These are phyloP conservation scores for Drosophila prolongata DNA, from an alignment of 2,888 invertebrate genomes.

Conservation along the genomic window DNA sequence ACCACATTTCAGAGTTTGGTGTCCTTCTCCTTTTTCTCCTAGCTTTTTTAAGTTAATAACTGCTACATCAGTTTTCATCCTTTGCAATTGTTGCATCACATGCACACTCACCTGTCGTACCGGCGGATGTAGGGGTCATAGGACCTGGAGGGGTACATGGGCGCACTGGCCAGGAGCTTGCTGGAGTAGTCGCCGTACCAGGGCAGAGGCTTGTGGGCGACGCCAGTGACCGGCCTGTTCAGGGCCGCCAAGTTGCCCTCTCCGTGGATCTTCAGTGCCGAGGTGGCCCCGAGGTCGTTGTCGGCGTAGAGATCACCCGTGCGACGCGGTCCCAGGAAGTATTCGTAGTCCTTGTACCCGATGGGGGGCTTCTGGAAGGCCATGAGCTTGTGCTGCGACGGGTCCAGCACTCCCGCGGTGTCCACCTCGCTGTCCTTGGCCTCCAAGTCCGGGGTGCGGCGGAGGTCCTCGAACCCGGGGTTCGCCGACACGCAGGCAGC, in stretches of 20 bases:
- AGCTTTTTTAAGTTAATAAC: too few relatives aligned
- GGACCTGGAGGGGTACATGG: conserved; percentile 82
- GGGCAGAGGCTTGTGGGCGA: conserved; percentile 52
- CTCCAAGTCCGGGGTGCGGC: conserved; percentile 46
- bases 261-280: conserved; percentile 32
- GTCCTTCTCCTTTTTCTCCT: too few relatives aligned
- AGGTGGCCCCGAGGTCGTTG: conserved; percentile 52
- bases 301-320: conserved; percentile 83
- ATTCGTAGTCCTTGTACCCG: conserved; percentile 86
- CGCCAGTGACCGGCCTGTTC: conserved; percentile 37
- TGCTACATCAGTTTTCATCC: too few relatives aligned
- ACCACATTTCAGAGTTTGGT: too few relatives aligned
- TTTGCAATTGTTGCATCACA: too few relatives aligned
- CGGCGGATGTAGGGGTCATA: conserved; percentile 83
- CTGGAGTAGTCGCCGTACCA: conserved; percentile 60
- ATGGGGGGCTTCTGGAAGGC: conserved; percentile 63
- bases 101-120: conserved; percentile 81
- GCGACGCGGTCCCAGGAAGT: conserved; percentile 67
- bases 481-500: background rate
- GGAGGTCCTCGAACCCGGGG: conserved; percentile 21
- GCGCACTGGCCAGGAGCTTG: conserved; percentile 57
- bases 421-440: conserved; percentile 63
- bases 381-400: conserved; percentile 56
- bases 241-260: conserved; percentile 15
- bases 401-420: conserved; percentile 35